Conservation (phyloP, 2,888 invertebrate genomes). For the Acleris emargana region DNA sequence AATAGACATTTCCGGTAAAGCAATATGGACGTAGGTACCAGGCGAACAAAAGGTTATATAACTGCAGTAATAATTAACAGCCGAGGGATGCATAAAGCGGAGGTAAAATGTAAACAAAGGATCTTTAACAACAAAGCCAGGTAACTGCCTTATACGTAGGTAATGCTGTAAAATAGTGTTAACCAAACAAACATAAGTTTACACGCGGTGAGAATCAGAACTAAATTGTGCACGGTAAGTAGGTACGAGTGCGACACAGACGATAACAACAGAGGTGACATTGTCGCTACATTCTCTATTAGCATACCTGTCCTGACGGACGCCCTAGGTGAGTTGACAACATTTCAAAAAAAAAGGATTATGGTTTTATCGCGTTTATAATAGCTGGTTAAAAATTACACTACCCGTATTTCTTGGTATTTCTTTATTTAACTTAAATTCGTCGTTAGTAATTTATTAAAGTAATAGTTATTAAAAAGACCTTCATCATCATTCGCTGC, state of each 20-base stretch:
- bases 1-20: not conserved
- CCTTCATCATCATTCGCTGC: too few relatives aligned
- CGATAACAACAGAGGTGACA: conserved; percentile 54
- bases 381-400: too few relatives aligned
- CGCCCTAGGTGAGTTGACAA: too few relatives aligned
- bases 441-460: too few relatives aligned
- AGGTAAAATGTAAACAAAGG: conserved; percentile 18
- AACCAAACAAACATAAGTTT: not conserved
- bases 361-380: too few relatives aligned
- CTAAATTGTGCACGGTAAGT: not conserved
- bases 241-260: conserved; percentile 20
- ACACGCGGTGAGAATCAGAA: not conserved
- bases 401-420: too few relatives aligned
- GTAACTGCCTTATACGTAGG: not conserved
- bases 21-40: not conserved
- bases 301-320: conserved; percentile 42
- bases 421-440: too few relatives aligned
- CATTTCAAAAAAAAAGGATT: too few relatives aligned
- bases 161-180: not conserved
- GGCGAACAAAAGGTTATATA: not conserved
- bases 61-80: conserved; percentile 2
- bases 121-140: conserved; percentile 1
- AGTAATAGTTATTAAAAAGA: too few relatives aligned
- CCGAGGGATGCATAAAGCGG: conserved; percentile 4
- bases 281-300: conserved; percentile 42